Evolutionary conservation across 2,888 invertebrate genomes (phyloP).

Genomic region (Synanthedon vespiformis): DNA sequence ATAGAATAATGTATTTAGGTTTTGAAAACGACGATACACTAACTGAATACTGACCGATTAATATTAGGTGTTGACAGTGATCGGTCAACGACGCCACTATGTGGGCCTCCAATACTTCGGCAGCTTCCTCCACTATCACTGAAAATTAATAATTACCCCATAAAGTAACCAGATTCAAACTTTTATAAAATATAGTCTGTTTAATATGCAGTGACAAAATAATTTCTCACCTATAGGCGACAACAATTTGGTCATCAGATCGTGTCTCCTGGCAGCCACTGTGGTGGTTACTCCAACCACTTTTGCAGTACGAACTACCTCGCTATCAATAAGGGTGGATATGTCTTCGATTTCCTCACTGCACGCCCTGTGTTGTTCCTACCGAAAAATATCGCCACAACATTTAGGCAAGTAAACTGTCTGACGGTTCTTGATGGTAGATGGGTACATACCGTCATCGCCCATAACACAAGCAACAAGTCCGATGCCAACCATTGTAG

Average conservation of each 20-base stretch:
- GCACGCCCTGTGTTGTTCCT: slow-evolving; percentile 18
- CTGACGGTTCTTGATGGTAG: too few relatives aligned
- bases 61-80: slow-evolving; percentile 82
- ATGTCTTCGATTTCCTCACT: slow-evolving; percentile 60
- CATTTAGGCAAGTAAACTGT: too few relatives aligned
- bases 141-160: slow-evolving; percentile 13
- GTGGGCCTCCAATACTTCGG: slow-evolving; percentile 88
- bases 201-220: too few relatives aligned
- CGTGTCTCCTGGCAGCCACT: slow-evolving; percentile 76
- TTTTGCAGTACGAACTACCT: slow-evolving; percentile 60
- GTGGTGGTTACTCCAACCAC: slow-evolving; percentile 84
- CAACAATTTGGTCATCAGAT: slow-evolving; percentile 70
- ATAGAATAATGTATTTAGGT: too few relatives aligned
- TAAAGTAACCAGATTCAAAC: too few relatives aligned
- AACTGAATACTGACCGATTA: slow-evolving; percentile 73
- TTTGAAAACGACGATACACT: not conserved
- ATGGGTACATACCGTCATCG: too few relatives aligned
- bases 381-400: not conserved
- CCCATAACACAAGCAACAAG: too few relatives aligned
- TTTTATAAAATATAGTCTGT: too few relatives aligned
- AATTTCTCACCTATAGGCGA: slow-evolving; percentile 71
- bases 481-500: too few relatives aligned
- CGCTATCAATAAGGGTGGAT: slow-evolving; percentile 67
- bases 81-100: slow-evolving; percentile 81
- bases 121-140: slow-evolving; percentile 90